Base-by-base conservation (phyloP, 2,888 invertebrate genomes). In the Drepana falcataria region DNA sequence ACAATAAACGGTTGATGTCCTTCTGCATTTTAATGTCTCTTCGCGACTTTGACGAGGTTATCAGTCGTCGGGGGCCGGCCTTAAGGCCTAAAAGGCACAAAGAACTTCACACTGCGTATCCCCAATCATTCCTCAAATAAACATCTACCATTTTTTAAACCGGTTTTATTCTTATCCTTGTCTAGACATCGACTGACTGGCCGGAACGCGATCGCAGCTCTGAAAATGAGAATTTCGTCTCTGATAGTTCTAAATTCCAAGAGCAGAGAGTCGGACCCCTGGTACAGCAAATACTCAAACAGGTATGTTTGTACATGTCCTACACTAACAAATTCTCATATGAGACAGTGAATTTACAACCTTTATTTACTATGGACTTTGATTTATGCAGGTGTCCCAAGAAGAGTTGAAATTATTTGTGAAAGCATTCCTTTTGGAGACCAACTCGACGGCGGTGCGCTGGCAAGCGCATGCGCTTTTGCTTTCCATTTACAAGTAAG, bases 401-500 rank as follows among this genome's bases (percentile, higher is more conserved):
- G 93, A 93, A 2, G 92, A 95, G 53, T 82, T 96, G 55, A 92
- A 92, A 41, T 91, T 93, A 79, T 98, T 98, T 71, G 94, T 99
- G 33, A 95, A 96, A 66, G 96, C 96, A 0, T 99, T 98, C 90
- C 92, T 98, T 49, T 87, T 99, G 59, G 98, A 98, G 83, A 98
- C 98, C 0, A 98, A 98, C 79, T 95, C 96, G 5, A 97, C 97
- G 0, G 94, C 96, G 35, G 95, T 98, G 7, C 94, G 99, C 57
- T 98, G 98, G 98, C 98, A 98, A 84, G 97, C 98, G 0, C 99
- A 99, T 81, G 95, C 96, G 0, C 87, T 98, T 2, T 91, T 97
- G 41, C 92, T 96, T 35, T 95, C 97, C 0, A 94, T 98, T 63
- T 97, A 97, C 79, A 96, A 95, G 93, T 94, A 79, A 89, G 92